Conservation (phyloP, 2,797 vertebrate species). For the Eulemur coronatus region DNA sequence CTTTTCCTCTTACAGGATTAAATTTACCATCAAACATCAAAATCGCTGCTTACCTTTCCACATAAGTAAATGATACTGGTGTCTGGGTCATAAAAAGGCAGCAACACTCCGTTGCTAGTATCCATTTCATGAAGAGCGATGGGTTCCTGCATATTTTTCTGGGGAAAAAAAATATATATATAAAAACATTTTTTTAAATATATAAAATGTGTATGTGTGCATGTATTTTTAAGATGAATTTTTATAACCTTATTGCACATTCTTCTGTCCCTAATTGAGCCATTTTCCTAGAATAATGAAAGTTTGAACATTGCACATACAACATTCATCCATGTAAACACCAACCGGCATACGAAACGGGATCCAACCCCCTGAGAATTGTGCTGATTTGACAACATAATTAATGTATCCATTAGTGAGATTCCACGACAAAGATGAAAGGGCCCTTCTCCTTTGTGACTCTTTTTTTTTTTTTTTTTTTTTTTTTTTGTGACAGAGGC, state of each 20-base stretch:
- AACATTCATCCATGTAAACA: not conserved
- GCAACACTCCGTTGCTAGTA: slow-evolving; percentile 95
- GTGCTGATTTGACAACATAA: not conserved
- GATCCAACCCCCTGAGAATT: not conserved
- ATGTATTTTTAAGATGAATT: not conserved
- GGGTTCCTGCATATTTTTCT: slow-evolving; percentile 96
- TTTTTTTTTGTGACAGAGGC: no score
- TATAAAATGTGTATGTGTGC: no score
- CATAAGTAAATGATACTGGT: slow-evolving; percentile 96
- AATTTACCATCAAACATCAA: not conserved
- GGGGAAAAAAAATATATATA: slow-evolving; percentile 3
- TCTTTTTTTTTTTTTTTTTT: not conserved
- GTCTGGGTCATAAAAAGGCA: slow-evolving; percentile 97
- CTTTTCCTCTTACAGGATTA: not conserved
- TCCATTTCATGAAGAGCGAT: slow-evolving; percentile 96
- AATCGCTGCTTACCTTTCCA: slow-evolving; percentile 90
- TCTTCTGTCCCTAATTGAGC: not conserved
- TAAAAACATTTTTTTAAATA: not conserved
- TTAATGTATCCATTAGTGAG: not conserved
- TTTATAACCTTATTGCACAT: not conserved
- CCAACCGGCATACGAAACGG: not conserved
- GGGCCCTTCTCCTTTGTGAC: not conserved
- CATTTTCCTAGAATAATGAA: not conserved
- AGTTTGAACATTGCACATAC: not conserved
- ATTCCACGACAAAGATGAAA: not conserved